Evolutionary conservation across 2,113 vertebrate genomes (phyloP).

Genomic region (Terrapene triunguis): DNA sequence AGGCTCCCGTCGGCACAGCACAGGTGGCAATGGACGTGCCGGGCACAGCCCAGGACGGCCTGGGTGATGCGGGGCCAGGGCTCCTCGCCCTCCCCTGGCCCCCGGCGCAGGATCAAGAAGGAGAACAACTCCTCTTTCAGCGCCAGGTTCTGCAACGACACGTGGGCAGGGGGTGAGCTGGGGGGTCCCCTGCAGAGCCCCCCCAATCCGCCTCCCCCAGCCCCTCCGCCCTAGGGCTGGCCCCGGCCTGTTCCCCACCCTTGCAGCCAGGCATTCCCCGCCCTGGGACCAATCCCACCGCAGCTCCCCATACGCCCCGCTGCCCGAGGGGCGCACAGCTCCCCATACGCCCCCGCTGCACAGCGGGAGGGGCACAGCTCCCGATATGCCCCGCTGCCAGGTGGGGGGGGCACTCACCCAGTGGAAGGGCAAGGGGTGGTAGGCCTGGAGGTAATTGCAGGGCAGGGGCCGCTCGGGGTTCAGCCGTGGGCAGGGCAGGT

Average conservation of each 20-base stretch:
- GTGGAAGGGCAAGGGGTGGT: conserved; percentile 81
- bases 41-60: conserved; percentile 79
- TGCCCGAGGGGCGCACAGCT: not conserved
- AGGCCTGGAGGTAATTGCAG: conserved; percentile 89
- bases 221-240: too few relatives aligned
- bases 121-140: conserved; percentile 86
- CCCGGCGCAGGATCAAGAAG: conserved; percentile 82
- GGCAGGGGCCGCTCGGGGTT: conserved; percentile 64
- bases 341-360: not conserved
- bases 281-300: not conserved
- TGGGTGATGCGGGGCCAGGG: conserved; percentile 85
- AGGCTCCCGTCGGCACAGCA: conserved; percentile 84
- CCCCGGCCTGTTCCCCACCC: too few relatives aligned
- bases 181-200: too few relatives aligned
- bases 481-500: conserved; percentile 87
- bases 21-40: conserved; percentile 87
- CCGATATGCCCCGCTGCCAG: not conserved
- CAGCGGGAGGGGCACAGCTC: not conserved
- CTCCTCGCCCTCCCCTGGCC: not conserved
- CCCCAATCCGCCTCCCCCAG: not conserved
- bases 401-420: conserved; percentile 77
- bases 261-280: too few relatives aligned
- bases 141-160: conserved; percentile 73
- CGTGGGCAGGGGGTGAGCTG: accelerated
- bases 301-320: not conserved